Evolutionary conservation across 2,888 invertebrate genomes (phyloP).

Genomic region (Chloromyia formosa): DNA sequence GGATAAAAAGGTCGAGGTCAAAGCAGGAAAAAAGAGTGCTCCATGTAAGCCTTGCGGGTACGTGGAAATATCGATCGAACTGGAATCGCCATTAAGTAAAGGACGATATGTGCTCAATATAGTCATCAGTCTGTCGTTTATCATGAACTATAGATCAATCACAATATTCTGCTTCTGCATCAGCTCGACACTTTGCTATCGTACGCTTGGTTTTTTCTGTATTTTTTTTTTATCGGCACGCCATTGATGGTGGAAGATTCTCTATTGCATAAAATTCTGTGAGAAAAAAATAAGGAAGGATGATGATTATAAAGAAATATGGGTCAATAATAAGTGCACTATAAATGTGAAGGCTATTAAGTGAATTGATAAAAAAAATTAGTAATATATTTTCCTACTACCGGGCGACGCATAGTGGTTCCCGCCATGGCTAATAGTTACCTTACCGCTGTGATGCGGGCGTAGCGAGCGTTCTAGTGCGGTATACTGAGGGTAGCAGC

Average conservation of each 20-base stretch:
- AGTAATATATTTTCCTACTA: no score
- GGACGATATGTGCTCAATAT: conserved; percentile 30
- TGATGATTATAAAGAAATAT: no score
- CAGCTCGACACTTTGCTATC: no score
- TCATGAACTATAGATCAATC: conserved; percentile 37
- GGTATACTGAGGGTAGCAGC: no score
- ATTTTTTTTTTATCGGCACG: not conserved
- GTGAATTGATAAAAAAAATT: no score
- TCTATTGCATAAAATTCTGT: not conserved
- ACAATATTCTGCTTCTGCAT: not conserved
- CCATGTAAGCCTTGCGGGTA: not conserved
- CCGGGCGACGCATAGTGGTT: no score
- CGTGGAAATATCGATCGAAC: conserved; percentile 7
- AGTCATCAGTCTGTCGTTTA: conserved; percentile 39
- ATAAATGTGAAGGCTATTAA: no score
- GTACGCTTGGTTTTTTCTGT: not conserved
- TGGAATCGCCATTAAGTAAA: conserved; percentile 16
- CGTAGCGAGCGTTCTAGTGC: no score
- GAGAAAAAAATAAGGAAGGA: not conserved
- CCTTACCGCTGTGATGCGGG: no score
- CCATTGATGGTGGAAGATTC: no score
- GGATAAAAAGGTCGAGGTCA: conserved; percentile 1
- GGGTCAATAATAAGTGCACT: no score
- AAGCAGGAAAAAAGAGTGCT: not conserved
- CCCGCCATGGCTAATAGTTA: no score